Conservation (phyloP, 2,797 vertebrate genomes). For the Aphelocoma californica region DNA sequence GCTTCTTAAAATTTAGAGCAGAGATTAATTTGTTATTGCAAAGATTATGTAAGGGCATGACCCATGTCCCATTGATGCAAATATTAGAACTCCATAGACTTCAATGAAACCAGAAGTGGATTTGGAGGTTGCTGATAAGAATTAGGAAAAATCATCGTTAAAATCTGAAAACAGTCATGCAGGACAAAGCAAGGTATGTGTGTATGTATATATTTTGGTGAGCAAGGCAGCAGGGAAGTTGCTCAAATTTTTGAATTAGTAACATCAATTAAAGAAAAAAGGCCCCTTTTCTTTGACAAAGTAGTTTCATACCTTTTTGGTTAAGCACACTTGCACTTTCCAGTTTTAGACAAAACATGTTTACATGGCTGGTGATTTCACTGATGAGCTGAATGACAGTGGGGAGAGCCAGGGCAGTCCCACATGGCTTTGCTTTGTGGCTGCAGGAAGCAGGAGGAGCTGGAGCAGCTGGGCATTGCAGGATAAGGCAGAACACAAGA, state of each 20-base stretch:
- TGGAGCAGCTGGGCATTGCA: accelerated
- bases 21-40: not conserved
- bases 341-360: not conserved
- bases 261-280: not conserved
- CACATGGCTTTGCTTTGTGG: not conserved
- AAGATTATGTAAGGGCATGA: not conserved
- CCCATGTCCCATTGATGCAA: accelerated
- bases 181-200: not conserved
- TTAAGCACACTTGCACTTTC: not conserved
- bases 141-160: not conserved
- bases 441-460: not conserved
- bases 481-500: not conserved
- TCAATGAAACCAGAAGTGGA: not conserved
- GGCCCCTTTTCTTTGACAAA: not conserved
- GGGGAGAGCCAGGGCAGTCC: not conserved
- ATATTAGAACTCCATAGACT: not conserved
- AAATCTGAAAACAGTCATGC: not conserved
- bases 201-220: not conserved
- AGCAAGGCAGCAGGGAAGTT: not conserved
- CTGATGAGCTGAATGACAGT: not conserved
- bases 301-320: not conserved
- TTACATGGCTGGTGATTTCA: not conserved
- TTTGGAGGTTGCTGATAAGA: not conserved
- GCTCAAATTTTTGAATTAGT: not conserved
- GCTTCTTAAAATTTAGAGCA: not conserved